Base-by-base conservation (phyloP, 2,888 invertebrate species). In the Neoscelio sp. region DNA sequence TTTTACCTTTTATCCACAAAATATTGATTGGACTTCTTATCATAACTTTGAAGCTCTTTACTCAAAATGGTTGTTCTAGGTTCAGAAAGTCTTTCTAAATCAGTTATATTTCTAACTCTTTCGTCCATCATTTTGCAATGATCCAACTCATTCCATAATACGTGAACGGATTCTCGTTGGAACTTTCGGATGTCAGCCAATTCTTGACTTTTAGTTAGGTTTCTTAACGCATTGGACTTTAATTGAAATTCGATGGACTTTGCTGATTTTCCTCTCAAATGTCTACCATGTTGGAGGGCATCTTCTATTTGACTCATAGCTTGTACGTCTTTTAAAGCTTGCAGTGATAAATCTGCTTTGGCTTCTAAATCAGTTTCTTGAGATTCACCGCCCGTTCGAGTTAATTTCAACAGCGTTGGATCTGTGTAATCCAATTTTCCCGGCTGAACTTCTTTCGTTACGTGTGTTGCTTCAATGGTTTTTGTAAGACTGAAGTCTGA, bases 251-350 rank as follows among this genome's bases (percentile, higher is more conserved):
- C 94, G 76, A 96, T 96, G 44, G 94, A 94, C 86, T 92, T 94
- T 3, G 95, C 95, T 1, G 96, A 95, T 92, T 94, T 95, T 52
- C 95, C 95, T 84, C 94, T 92, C 46, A 95, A 89, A 84, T 91
- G 92, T 80, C 92, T 92, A 0, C 86, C 87, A 17, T 86, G 85
- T 6, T 89, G 86, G 5, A 87, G 71, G 0, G 85, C 85, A 12
- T 88, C 86, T 33, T 84, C 83, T 0, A 87, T 81, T 18, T 87
- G 85, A 42, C 80, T 80, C 70, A 85, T 82, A 70, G 67, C 62
- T 58, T 89, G 89, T 10, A 88, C 79, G 44, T 90, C 89, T 23
- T 80, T 83, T 12, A 90, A 62, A 1, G 86, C 82, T 54, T 84
- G 84, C 2, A 87, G 48, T 12, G 85, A 84, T 7, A 87, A 70